Evolutionary conservation across 92 coral and sea anemone species (phyloP).

Genomic region (Pocillopora meandrina): DNA sequence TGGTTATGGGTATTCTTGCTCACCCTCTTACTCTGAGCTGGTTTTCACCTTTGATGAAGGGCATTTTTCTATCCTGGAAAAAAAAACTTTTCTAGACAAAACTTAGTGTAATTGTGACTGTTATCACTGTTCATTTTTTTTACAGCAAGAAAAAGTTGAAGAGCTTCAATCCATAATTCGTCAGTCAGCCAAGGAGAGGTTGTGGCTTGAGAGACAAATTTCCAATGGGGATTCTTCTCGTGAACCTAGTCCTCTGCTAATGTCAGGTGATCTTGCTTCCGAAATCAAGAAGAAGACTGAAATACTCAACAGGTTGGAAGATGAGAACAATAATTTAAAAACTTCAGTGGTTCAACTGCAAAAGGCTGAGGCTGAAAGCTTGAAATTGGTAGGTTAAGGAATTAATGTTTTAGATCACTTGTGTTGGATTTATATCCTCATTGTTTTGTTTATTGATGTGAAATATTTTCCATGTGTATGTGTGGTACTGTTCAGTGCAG

Average conservation of each 20-base stretch:
- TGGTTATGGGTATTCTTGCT: too few species aligned
- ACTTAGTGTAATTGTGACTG: not conserved
- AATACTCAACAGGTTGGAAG: conserved; percentile 36
- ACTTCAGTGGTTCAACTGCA: conserved; percentile 52
- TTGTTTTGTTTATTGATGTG: too few species aligned
- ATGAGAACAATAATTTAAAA: conserved; percentile 63
- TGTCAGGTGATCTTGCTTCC: conserved; percentile 37
- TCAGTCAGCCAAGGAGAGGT: conserved; percentile 85
- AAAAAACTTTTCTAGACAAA: not conserved
- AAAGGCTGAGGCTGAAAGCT: conserved; percentile 60
- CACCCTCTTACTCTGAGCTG: too few species aligned
- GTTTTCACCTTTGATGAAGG: too few species aligned
- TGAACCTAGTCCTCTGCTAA: conserved; percentile 54
- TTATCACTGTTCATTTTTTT: not conserved
- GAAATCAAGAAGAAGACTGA: conserved; percentile 39
- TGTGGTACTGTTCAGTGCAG: too few species aligned
- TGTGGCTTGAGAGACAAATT: conserved; percentile 85
- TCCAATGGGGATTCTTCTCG: conserved; percentile 60
- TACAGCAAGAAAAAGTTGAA: conserved; percentile 79
- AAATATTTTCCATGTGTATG: too few species aligned
- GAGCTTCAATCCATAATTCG: conserved; percentile 82
- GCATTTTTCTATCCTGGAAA: too few species aligned
- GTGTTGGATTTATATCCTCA: too few species aligned
- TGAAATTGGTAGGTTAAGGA: conserved; percentile 56
- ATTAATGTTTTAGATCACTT: too few species aligned